Evolutionary conservation across 2,113 vertebrate species (phyloP).

Genomic region (Dipodomys stephensi): DNA sequence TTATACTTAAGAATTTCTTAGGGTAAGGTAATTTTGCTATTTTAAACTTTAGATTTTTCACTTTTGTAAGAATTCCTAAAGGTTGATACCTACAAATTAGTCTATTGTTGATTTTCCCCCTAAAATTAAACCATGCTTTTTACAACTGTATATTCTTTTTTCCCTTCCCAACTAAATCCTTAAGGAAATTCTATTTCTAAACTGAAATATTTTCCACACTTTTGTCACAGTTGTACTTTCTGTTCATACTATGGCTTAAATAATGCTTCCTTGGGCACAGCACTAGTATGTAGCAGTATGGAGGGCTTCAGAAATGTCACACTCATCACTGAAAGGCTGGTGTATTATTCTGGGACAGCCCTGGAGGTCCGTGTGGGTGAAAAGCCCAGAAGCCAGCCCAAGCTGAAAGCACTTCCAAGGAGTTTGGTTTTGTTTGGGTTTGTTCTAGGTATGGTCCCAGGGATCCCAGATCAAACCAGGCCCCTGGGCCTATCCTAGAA

Average conservation of each 20-base stretch:
- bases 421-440: conserved; percentile 80
- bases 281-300: conserved; percentile 2
- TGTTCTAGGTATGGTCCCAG: conserved; percentile 84
- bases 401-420: conserved; percentile 70
- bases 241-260: not conserved
- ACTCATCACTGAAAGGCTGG: conserved; percentile 47
- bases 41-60: conserved; percentile 31
- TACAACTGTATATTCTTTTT: conserved; percentile 21
- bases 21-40: conserved; percentile 29
- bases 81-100: not conserved
- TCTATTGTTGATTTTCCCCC: conserved; percentile 43
- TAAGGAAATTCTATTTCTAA: conserved; percentile 57
- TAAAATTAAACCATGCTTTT: conserved; percentile 40
- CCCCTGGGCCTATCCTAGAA: conserved; percentile 84
- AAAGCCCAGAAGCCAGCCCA: conserved; percentile 69
- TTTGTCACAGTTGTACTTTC: conserved; percentile 16
- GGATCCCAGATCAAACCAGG: conserved; percentile 83
- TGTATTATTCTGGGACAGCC: conserved; percentile 49
- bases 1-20: conserved; percentile 54
- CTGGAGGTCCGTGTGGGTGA: conserved; percentile 35
- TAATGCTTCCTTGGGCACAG: not conserved
- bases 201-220: conserved; percentile 44
- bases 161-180: conserved; percentile 20
- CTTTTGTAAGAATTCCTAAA: conserved; percentile 59
- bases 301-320: conserved; percentile 52